A percentile compares a stretch with the other conserved stretches of the same genome.
These are phyloP conservation scores for Hirtodrosophila confusa DNA, from an alignment of 2,888 invertebrate species.

Conservation along the genomic window DNA sequence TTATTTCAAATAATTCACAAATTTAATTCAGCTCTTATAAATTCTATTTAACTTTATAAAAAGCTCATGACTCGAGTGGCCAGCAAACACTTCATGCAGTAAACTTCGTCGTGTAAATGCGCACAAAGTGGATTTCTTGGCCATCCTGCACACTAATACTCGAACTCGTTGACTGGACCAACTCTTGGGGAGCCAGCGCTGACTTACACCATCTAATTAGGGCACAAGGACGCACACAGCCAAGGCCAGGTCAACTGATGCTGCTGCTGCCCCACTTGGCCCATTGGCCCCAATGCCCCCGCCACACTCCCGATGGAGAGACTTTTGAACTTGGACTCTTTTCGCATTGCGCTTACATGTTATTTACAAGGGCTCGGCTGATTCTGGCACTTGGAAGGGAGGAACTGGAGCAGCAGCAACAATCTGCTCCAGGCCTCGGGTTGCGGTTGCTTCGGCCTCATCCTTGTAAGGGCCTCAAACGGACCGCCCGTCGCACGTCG, in stretches of 20 bases:
- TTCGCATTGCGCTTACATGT: constrained; percentile 16
- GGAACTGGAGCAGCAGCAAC: constrained; percentile 19
- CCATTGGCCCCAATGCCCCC: neutral
- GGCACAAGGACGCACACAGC: constrained; percentile 39
- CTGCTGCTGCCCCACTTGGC: neutral
- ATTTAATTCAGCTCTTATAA: no score
- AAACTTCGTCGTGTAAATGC: no score
- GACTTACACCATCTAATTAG: constrained; percentile 48
- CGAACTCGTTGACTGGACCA: constrained; percentile 24
- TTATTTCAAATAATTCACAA: no score
- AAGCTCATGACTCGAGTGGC: no score
- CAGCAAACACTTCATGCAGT: no score
- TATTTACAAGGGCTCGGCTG: constrained; percentile 20
- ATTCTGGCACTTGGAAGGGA: constrained; percentile 8
- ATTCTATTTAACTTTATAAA: no score
- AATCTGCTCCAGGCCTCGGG: constrained; percentile 18
- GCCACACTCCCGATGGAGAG: constrained; percentile 9
- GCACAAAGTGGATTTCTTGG: constrained; percentile 11
- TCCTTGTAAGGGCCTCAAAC: neutral
- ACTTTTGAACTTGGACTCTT: constrained; percentile 58
- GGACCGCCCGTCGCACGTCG: constrained; percentile 11
- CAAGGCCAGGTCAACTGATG: constrained; percentile 52
- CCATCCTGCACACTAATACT: no score
- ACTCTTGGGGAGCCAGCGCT: constrained; percentile 14
- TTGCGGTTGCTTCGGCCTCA: constrained; percentile 24